Evolutionary conservation across 2,797 vertebrate species (phyloP), one percentile per base, ranked within the genome.

Genomic region (Cercopithecus hamlyni): DNA sequence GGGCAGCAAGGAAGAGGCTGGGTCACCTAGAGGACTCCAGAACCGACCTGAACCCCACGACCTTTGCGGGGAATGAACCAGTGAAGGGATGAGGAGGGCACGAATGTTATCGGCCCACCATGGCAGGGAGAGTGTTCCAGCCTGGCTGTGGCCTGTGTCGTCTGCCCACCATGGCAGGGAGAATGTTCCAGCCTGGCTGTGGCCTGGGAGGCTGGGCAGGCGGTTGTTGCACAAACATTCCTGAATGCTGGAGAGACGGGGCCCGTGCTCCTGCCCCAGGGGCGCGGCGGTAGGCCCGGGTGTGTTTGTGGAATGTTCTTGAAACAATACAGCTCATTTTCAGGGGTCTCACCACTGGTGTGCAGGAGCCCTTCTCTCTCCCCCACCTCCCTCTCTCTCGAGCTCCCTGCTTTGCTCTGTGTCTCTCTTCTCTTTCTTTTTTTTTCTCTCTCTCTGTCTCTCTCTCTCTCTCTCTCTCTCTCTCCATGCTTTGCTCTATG

Each of bases 261-360:
- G 19, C 67, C 26, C 4, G 3, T n/a, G 64, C 7, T 36, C 4
- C n/a, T 33, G 33, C 33, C 33, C 64, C 7, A 4, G 17, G 64
- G 33, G n/a, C 4, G 1, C 2, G 10, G 33, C 4, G 0, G n/a
- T 17, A 70, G n/a, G 17, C 33, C 17, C 17, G 4, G 17, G 64
- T n/a, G 4, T 36, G 4, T 70, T n/a, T 70, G 17, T 70, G 33
- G 12, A n/a, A 36, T 9, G 64, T 70, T 70, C 64, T 70, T 70
- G 33, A 70, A 70, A 36, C n/a, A 70, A n/a, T n/a, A 36, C n/a
- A 20, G n/a, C 17, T 36, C 20, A 20, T 70, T n/a, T n/a, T 36
- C 67, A 70, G n/a, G n/a, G 19, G n/a, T 20, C 19, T 36, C n/a
- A n/a, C 15, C 33, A 19, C 30, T 0, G 7, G 6, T 4, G 3